Base-by-base conservation (phyloP, 1,140 invertebrate genomes). In the Aphis craccivora region DNA sequence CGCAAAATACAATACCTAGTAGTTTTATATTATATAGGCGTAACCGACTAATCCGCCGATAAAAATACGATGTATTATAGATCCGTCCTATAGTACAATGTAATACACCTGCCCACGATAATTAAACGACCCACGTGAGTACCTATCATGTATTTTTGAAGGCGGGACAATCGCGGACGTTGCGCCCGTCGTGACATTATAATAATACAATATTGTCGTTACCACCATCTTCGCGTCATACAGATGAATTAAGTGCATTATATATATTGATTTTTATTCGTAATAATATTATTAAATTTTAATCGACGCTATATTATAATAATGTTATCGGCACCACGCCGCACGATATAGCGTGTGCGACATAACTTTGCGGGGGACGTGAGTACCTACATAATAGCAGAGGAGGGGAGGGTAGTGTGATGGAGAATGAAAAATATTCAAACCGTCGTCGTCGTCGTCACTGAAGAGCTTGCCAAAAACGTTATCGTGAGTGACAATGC, bases 21-120 rank as follows among this genome's bases (percentile, higher is more conserved):
- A 30, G n/a, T 76, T n/a, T 76, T 76, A n/a, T 76, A n/a, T n/a
- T 76, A 76, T 76, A 53, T 5, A 51, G 60, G 60, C 60, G 60
- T 76, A 76, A 76, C 60, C 60, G 60, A 76, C 14, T 76, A n/a
- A 76, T 76, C 60, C 60, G 60, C n/a, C 60, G 60, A 76, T 76
- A 30, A 18, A n/a, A 76, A 18, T 76, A 76, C 60, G 30, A 18
- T 14, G 30, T n/a, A 67, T n/a, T 14, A 67, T 67, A 67, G 25
- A 67, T n/a, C 60, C 30, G n/a, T 76, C 30, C 30, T 76, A 6
- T n/a, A 76, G 20, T 76, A 76, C 60, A 67, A 67, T n/a, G n/a
- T n/a, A 67, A n/a, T n/a, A n/a, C 30, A n/a, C 60, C 1, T n/a
- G 14, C 60, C 60, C 60, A 76, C 60, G 60, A 76, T 1, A 76